Conservation (phyloP, 2,797 vertebrate genomes). For the Halcyon badia region DNA sequence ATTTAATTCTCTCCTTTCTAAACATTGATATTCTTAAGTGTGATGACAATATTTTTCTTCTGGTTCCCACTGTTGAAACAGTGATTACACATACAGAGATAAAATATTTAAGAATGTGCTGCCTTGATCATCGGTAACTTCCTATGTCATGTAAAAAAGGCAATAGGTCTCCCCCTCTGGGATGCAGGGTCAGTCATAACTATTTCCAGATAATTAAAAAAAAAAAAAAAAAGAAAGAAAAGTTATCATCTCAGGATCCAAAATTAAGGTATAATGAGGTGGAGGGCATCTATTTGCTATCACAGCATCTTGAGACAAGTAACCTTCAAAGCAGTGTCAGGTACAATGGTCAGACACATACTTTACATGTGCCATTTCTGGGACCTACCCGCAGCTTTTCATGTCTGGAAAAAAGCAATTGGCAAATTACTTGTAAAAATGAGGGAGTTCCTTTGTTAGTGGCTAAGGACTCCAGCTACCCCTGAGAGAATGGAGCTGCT, state of each 20-base stretch:
- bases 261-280: constrained; percentile 26
- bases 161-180: neutral
- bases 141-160: constrained; percentile 15
- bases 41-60: neutral
- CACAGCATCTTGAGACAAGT: neutral
- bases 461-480: neutral
- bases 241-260: constrained; percentile 4
- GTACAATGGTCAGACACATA: neutral
- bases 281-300: neutral
- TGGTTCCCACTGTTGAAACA: neutral
- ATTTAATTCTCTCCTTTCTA: neutral
- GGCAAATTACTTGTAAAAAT: neutral
- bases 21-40: neutral
- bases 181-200: constrained; percentile 12
- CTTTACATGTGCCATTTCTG: accelerated
- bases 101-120: constrained; percentile 2
- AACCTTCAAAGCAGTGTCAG: neutral
- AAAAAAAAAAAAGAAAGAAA: neutral
- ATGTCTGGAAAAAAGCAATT: neutral
- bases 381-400: neutral
- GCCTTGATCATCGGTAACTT: constrained; percentile 4
- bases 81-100: neutral
- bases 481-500: neutral
- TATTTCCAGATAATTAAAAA: constrained; percentile 16
- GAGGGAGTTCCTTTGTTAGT: neutral